These are phyloP conservation scores for Hydropotes inermis DNA, from an alignment of 2,113 vertebrate species.

Conservation along the genomic window DNA sequence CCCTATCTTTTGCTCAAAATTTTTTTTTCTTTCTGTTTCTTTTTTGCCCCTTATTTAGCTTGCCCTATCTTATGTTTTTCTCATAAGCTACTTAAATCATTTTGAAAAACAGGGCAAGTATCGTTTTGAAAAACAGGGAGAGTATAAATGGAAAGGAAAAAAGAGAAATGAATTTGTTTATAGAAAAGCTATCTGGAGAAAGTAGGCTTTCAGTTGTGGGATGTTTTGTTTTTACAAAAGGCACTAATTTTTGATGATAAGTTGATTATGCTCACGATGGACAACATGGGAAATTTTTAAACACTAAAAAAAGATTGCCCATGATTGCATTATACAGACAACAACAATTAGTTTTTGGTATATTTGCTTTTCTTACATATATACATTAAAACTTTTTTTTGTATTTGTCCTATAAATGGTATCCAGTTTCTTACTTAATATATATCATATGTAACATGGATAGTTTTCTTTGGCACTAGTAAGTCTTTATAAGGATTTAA, in stretches of 20 bases:
- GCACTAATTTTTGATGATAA: neutral
- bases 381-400: neutral
- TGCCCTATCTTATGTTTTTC: neutral
- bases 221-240: slow-evolving; percentile 36
- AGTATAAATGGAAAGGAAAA: neutral
- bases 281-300: neutral
- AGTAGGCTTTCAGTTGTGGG: neutral
- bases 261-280: neutral
- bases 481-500: neutral
- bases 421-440: neutral
- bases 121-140: neutral
- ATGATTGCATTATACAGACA: neutral
- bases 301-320: neutral
- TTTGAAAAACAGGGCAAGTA: neutral
- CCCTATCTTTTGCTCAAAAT: neutral
- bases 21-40: neutral
- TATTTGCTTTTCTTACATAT: slow-evolving; percentile 24
- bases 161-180: neutral
- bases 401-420: neutral
- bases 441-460: neutral
- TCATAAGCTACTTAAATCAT: neutral
- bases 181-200: neutral
- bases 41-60: neutral
- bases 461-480: neutral
- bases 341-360: neutral